These are phyloP conservation scores for Carassius carassius DNA, from an alignment of 2,113 vertebrate genomes.

Conservation along the genomic window DNA sequence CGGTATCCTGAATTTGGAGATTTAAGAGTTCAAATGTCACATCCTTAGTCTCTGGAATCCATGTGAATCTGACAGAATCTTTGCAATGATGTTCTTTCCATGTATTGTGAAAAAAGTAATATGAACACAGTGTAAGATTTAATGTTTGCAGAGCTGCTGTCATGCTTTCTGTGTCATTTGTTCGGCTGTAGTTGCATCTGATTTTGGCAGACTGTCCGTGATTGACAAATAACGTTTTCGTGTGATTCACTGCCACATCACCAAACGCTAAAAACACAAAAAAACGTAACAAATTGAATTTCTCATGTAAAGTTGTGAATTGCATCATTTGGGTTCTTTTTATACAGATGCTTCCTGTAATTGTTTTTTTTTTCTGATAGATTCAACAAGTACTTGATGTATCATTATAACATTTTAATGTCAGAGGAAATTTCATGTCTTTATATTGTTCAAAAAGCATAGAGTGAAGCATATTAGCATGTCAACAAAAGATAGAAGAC, in stretches of 20 bases:
- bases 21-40: constrained; percentile 39
- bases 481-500: neutral
- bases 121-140: constrained; percentile 24
- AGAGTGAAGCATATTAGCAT: too few species aligned
- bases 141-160: neutral
- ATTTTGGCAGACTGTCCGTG: constrained; percentile 28
- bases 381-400: too few species aligned
- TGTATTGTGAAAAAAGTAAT: neutral
- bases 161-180: neutral
- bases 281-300: neutral
- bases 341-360: neutral
- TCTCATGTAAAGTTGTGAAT: neutral
- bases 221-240: constrained; percentile 2
- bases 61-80: constrained; percentile 4
- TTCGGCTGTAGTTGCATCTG: constrained; percentile 22
- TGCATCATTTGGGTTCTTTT: neutral
- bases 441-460: too few species aligned
- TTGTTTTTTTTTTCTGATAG: too few species aligned
- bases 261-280: constrained; percentile 23
- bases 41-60: constrained; percentile 39
- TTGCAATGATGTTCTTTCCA: neutral
- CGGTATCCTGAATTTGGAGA: constrained; percentile 39
- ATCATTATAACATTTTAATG: too few species aligned
- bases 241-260: neutral
- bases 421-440: too few species aligned